These are phyloP conservation scores for Harpalus rufipes DNA, from an alignment of 2,888 invertebrate genomes.

Conservation along the genomic window DNA sequence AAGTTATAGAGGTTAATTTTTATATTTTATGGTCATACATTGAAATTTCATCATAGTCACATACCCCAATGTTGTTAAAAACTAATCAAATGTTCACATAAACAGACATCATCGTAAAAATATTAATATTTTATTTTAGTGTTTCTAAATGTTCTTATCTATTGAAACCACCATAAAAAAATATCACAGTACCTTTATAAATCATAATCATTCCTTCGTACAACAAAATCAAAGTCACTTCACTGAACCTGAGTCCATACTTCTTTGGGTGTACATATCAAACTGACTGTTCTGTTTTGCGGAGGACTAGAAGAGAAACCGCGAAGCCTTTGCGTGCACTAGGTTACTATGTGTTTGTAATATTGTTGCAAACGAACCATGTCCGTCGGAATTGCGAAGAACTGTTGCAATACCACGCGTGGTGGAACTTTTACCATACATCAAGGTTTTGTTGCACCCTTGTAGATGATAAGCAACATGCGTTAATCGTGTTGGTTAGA, in stretches of 20 bases:
- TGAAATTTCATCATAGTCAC: too few species aligned
- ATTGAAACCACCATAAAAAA: too few species aligned
- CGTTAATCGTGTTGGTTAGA: slow-evolving; percentile 18
- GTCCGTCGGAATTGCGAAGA: slow-evolving; percentile 72
- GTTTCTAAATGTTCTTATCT: too few species aligned
- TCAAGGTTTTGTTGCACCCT: slow-evolving; percentile 35
- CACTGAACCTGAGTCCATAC: slow-evolving; percentile 13
- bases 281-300: background rate
- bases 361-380: slow-evolving; percentile 77
- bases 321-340: slow-evolving; percentile 24
- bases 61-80: too few species aligned
- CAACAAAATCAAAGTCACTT: background rate
- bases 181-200: slow-evolving; percentile 61
- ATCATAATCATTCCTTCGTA: slow-evolving; percentile 60
- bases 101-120: too few species aligned
- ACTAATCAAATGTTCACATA: too few species aligned
- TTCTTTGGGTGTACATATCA: background rate
- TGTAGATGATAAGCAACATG: slow-evolving; percentile 14
- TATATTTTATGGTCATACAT: too few species aligned
- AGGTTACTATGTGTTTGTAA: slow-evolving; percentile 68
- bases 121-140: too few species aligned
- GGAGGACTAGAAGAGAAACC: slow-evolving; percentile 21
- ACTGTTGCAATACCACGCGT: slow-evolving; percentile 28
- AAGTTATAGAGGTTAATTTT: too few species aligned
- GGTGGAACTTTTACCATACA: slow-evolving; percentile 56